A percentile compares a stretch with the other conserved stretches of the same genome.
phyloP scores from a whole-genome alignment of 2,797 vertebrate genomes.

The Fratercula arctica region DNA sequence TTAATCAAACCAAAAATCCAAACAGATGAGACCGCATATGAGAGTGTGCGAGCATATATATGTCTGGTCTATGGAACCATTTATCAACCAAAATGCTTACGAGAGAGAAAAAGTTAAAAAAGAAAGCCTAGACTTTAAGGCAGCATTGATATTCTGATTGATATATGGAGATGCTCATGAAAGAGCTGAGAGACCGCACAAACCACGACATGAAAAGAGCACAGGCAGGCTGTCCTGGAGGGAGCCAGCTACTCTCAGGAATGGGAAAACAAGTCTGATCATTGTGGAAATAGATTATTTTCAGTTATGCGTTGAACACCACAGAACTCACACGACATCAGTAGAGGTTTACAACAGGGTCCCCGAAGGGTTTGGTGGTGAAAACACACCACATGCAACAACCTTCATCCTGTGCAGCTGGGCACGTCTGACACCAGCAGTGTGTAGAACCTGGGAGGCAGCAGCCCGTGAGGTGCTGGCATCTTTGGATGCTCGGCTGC shows the following conservation, averaged over 20 bases:
- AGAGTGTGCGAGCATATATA: rapidly evolving
- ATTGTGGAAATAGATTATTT: background rate
- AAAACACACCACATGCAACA: background rate
- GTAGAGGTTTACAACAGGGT: background rate
- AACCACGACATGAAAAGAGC: background rate
- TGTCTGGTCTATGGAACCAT: background rate
- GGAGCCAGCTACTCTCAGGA: background rate
- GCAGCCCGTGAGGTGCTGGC: rapidly evolving
- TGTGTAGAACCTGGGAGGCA: rapidly evolving
- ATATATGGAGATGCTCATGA: background rate
- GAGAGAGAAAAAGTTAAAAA: background rate
- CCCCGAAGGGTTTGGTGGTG: background rate
- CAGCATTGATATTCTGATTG: background rate
- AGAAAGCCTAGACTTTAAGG: background rate
- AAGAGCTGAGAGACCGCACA: background rate
- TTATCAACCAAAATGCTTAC: background rate
- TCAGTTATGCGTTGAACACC: background rate
- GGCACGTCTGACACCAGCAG: background rate
- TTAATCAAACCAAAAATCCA: background rate
- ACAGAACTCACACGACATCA: background rate
- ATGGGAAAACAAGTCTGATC: background rate
- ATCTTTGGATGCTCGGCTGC: rapidly evolving
- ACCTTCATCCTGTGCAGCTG: background rate
- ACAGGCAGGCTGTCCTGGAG: background rate
- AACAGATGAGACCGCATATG: background rate